These are phyloP conservation scores for Phenganax marumi DNA, from an alignment of 92 coral and sea anemone genomes.

Conservation along the genomic window DNA sequence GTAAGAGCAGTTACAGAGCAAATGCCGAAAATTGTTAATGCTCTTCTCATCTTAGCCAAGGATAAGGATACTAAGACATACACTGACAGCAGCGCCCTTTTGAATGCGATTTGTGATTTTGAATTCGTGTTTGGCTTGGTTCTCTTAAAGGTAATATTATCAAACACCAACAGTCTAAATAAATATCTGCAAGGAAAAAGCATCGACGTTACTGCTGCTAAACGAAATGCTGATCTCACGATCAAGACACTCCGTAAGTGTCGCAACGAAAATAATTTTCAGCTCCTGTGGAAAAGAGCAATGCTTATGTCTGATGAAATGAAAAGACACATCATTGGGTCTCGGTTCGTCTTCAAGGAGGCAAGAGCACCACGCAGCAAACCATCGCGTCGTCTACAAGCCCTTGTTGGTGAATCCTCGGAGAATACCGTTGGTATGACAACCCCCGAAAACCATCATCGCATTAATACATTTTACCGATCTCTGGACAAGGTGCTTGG, in stretches of 20 bases:
- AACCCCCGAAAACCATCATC: conserved; percentile 42
- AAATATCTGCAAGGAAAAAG: conserved; percentile 2
- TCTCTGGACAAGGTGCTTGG: conserved; percentile 33
- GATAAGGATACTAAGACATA: conserved; percentile 14
- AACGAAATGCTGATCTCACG: neutral
- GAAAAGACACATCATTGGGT: conserved; percentile 9
- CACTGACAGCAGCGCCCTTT: conserved; percentile 4
- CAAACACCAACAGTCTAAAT: conserved; percentile 1
- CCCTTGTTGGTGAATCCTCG: conserved; percentile 37
- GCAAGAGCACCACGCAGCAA: conserved; percentile 43
- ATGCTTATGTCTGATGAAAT: conserved; percentile 34
- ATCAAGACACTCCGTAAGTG: neutral
- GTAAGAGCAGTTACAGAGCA: conserved; percentile 5
- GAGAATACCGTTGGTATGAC: conserved; percentile 24
- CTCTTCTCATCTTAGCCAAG: conserved; percentile 21
- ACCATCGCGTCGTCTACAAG: conserved; percentile 49
- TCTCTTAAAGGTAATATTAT: conserved; percentile 14
- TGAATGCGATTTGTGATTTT: conserved; percentile 22
- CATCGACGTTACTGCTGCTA: conserved; percentile 7
- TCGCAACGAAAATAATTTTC: neutral
- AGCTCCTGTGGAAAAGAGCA: conserved; percentile 36
- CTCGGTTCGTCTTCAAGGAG: conserved; percentile 40
- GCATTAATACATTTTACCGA: conserved; percentile 34
- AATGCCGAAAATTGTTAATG: conserved; percentile 3
- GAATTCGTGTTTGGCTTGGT: conserved; percentile 10